Evolutionary conservation across 2,113 vertebrate genomes (phyloP).

Genomic region (Lanius ludovicianus): DNA sequence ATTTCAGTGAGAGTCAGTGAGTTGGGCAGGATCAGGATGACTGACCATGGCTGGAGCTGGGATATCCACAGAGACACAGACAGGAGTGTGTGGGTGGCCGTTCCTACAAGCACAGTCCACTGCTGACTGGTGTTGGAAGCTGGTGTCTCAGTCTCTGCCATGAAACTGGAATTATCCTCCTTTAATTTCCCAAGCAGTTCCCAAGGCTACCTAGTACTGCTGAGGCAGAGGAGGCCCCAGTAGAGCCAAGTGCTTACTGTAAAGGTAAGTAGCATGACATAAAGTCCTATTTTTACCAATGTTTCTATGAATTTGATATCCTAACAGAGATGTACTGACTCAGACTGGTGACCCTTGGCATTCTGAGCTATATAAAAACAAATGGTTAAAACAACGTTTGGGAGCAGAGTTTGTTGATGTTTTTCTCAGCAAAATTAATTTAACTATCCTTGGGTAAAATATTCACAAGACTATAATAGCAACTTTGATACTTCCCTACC

Average conservation of each 20-base stretch:
- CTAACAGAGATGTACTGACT: background rate
- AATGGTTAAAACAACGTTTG: background rate
- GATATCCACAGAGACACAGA: background rate
- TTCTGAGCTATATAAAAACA: background rate
- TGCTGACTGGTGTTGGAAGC: background rate
- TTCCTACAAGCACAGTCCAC: background rate
- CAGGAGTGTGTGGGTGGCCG: fast-evolving
- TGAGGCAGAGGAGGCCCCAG: background rate
- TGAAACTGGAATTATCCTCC: background rate
- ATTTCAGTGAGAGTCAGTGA: fast-evolving
- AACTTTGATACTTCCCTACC: background rate
- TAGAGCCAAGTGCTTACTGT: background rate
- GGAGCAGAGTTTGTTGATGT: background rate
- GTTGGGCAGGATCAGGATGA: background rate
- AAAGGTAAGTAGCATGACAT: background rate
- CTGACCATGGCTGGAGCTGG: background rate
- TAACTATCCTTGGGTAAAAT: background rate
- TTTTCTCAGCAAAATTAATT: background rate
- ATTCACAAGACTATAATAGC: background rate
- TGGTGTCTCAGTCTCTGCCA: background rate
- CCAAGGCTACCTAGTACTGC: background rate
- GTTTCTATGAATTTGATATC: background rate
- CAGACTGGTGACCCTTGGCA: background rate
- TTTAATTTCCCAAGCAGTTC: background rate
- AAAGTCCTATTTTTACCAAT: background rate